Percentiles rank a stretch among this genome's conserved stretches.
These are phyloP conservation scores for Coptodon bakossiorum DNA, from an alignment of 2,113 vertebrate species.

Conservation along the genomic window DNA sequence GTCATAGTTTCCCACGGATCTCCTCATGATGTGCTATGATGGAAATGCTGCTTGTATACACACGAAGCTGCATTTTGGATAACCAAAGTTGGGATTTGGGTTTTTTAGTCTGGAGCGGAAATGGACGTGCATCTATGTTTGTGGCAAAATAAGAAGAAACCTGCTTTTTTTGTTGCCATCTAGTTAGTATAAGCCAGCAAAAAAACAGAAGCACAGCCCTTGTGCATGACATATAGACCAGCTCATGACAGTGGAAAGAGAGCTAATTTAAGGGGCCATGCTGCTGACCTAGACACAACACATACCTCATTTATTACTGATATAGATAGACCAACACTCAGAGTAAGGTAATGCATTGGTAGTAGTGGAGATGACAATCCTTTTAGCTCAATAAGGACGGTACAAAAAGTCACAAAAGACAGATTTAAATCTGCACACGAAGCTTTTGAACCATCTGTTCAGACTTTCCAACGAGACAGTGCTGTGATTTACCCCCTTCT, in stretches of 20 bases:
- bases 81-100: not conserved
- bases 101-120: not conserved
- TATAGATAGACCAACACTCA: conserved; percentile 52
- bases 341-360: conserved; percentile 1
- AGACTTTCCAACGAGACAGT: not conserved
- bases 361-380: not conserved
- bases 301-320: conserved; percentile 54
- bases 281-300: conserved; percentile 59
- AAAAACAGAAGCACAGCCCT: not conserved
- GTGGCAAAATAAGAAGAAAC: not conserved
- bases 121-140: not conserved
- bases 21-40: not conserved
- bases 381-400: not conserved
- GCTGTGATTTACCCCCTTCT: not conserved
- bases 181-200: not conserved
- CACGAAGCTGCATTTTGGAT: not conserved
- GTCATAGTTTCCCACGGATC: not conserved
- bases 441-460: not conserved
- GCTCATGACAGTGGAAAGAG: conserved; percentile 30
- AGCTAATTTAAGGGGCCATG: conserved; percentile 59
- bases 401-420: not conserved
- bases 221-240: conserved; percentile 34
- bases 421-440: not conserved
- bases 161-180: not conserved
- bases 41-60: not conserved